Evolutionary conservation across 1,140 invertebrate genomes (phyloP).

Genomic region (Lordiphosa mommai): DNA sequence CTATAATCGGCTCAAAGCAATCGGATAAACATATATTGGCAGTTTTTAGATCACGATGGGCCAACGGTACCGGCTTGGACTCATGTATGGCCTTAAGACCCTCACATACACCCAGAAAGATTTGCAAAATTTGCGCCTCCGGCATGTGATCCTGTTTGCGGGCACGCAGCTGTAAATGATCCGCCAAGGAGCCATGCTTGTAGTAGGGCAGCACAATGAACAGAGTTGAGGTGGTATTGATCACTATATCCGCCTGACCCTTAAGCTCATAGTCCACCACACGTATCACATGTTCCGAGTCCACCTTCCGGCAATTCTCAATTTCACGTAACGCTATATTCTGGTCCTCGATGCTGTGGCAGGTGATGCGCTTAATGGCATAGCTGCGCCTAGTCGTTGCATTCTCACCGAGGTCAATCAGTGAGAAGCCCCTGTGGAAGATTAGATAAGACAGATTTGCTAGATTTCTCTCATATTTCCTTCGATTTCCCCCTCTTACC

Average conservation of each 20-base stretch:
- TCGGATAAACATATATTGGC: conserved; percentile 89
- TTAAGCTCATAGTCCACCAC: conserved; percentile 86
- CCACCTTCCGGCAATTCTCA: conserved; percentile 86
- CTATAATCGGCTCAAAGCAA: conserved; percentile 87
- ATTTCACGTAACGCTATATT: conserved; percentile 87
- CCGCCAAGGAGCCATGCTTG: conserved; percentile 88
- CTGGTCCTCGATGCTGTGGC: conserved; percentile 90
- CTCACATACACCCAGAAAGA: conserved; percentile 88
- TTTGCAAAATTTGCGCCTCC: conserved; percentile 84
- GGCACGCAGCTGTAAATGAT: conserved; percentile 84
- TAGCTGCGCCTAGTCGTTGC: conserved; percentile 85
- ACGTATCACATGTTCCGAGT: conserved; percentile 89
- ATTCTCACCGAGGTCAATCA: conserved; percentile 90
- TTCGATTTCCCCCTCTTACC: no score
- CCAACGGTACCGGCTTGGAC: conserved; percentile 86
- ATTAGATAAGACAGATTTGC: conserved; percentile 24
- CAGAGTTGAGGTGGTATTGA: conserved; percentile 87
- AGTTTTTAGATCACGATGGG: conserved; percentile 92
- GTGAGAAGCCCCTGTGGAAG: conserved; percentile 88
- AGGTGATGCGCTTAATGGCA: conserved; percentile 91
- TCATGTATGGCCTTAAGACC: conserved; percentile 89
- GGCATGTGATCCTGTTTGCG: conserved; percentile 83
- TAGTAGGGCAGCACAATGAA: conserved; percentile 90
- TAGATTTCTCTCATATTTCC: conserved; percentile 2
- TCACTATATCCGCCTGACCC: conserved; percentile 83